Evolutionary conservation across 1,140 invertebrate genomes (phyloP).

Genomic region (Lithobius niger): DNA sequence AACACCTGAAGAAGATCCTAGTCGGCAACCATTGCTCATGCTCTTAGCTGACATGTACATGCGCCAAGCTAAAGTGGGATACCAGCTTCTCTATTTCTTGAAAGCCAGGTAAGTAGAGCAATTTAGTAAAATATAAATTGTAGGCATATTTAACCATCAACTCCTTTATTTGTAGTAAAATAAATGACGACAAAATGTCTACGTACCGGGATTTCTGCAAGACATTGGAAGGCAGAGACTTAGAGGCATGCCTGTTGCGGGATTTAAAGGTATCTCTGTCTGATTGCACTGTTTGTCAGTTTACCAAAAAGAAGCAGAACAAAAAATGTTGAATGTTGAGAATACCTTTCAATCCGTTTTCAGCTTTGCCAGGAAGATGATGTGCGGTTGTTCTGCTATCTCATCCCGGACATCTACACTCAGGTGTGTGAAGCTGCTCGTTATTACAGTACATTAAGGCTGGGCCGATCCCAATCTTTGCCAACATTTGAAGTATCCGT

Average conservation of each 20-base stretch:
- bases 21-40: conserved; percentile 54
- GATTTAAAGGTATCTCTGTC: conserved; percentile 51
- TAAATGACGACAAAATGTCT: conserved; percentile 60
- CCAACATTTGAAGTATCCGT: too few species aligned
- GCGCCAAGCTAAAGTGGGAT: conserved; percentile 56
- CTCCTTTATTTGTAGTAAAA: conserved; percentile 27
- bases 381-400: conserved; percentile 68
- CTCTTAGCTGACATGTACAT: conserved; percentile 59
- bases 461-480: too few species aligned
- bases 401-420: conserved; percentile 80
- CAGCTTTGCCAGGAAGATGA: conserved; percentile 72
- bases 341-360: conserved; percentile 21
- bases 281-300: conserved; percentile 8
- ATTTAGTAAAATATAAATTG: background rate
- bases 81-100: conserved; percentile 71
- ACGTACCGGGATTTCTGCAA: conserved; percentile 74
- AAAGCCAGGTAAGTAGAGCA: conserved; percentile 47
- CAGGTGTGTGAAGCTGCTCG: conserved; percentile 35
- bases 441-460: too few species aligned
- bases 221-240: conserved; percentile 47
- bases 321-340: conserved; percentile 18
- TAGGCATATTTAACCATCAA: background rate
- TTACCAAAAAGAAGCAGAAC: conserved; percentile 17
- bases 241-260: conserved; percentile 55
- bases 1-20: conserved; percentile 55